Evolutionary conservation across 2,113 vertebrate genomes (phyloP).

Genomic region (Tautogolabrus adspersus): DNA sequence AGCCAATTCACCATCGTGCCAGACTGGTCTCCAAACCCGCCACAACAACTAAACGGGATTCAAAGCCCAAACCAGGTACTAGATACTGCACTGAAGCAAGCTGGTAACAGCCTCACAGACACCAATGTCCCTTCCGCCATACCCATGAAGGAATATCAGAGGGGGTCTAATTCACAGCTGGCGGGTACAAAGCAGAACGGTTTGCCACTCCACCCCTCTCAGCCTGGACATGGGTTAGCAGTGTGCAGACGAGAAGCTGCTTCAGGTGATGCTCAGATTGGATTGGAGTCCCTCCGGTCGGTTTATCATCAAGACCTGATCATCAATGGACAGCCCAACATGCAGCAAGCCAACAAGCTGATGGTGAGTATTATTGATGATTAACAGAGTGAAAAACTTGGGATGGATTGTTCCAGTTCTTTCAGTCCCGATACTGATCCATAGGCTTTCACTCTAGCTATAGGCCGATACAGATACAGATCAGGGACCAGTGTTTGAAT

Average conservation of each 20-base stretch:
- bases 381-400: too few relatives aligned
- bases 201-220: not conserved
- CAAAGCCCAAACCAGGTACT: conserved; percentile 2
- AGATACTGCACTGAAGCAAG: not conserved
- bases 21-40: conserved; percentile 22
- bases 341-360: not conserved
- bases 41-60: conserved; percentile 2
- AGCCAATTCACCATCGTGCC: conserved; percentile 39
- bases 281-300: not conserved
- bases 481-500: too few relatives aligned
- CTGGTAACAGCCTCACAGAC: not conserved
- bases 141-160: conserved; percentile 2
- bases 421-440: too few relatives aligned
- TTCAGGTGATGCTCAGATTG: not conserved
- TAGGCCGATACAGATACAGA: too few relatives aligned
- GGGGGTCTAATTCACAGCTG: not conserved
- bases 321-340: not conserved
- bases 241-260: not conserved
- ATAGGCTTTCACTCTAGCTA: too few relatives aligned
- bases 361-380: conserved; percentile 37
- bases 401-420: too few relatives aligned
- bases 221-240: not conserved
- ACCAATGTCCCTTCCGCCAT: not conserved
- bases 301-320: conserved; percentile 27
- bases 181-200: not conserved